A percentile compares a stretch with the other conserved stretches of the same genome.
phyloP scores from a whole-genome alignment of 2,797 vertebrate genomes.

The Sebastes diaconus region DNA sequence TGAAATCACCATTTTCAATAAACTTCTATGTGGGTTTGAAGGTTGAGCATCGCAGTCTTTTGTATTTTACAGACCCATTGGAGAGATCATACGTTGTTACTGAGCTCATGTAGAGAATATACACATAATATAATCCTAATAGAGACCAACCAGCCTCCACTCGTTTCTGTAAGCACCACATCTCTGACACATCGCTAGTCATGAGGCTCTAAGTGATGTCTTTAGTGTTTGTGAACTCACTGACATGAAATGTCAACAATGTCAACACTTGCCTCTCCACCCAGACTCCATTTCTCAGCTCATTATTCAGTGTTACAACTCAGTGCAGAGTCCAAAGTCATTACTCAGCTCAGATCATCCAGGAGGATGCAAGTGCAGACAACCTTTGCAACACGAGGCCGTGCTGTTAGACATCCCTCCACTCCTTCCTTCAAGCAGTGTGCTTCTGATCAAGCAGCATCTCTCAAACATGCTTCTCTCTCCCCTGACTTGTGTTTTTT shows the following conservation, averaged over 20 bases:
- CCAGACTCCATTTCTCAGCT: conserved; percentile 28
- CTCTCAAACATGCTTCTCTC: conserved; percentile 41
- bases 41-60: neutral
- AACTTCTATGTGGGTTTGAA: neutral
- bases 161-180: neutral
- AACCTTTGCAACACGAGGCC: conserved; percentile 27
- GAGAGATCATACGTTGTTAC: neutral
- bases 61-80: neutral
- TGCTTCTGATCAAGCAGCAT: conserved; percentile 65
- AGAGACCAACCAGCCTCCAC: neutral
- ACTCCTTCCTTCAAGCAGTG: conserved; percentile 54
- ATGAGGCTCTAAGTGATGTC: conserved; percentile 5
- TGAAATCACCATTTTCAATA: neutral
- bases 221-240: conserved; percentile 26
- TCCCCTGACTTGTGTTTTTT: neutral
- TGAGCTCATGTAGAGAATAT: neutral
- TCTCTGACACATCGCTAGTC: conserved; percentile 9
- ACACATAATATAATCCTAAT: neutral
- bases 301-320: conserved; percentile 35
- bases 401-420: conserved; percentile 33
- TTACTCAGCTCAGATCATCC: conserved; percentile 58
- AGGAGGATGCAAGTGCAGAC: conserved; percentile 42
- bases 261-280: conserved; percentile 9
- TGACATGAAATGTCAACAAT: conserved; percentile 42
- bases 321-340: conserved; percentile 60